These are phyloP conservation scores for Galendromus occidentalis DNA, from an alignment of 1,140 invertebrate species.

Conservation along the genomic window DNA sequence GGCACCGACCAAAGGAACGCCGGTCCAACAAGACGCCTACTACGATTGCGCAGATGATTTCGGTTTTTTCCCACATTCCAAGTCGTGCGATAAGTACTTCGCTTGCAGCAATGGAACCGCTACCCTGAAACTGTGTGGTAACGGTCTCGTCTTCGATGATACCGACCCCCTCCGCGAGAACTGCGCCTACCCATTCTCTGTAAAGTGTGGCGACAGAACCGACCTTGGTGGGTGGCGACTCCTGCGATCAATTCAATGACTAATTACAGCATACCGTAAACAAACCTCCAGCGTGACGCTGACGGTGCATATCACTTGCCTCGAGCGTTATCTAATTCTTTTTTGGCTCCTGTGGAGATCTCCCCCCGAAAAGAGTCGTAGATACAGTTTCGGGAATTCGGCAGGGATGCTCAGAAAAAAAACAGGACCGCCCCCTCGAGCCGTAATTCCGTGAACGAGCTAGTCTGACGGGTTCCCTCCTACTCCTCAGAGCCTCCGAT, in stretches of 20 bases:
- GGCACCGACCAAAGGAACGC: background rate
- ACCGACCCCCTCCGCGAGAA: constrained; percentile 73
- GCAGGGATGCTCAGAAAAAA: no score
- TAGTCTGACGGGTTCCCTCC: no score
- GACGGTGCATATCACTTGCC: no score
- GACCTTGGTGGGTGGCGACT: constrained; percentile 42
- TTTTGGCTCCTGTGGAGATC: no score
- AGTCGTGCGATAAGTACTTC: constrained; percentile 83
- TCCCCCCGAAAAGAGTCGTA: no score
- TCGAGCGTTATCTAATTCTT: no score
- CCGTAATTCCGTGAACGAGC: no score
- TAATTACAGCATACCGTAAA: background rate
- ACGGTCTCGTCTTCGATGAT: constrained; percentile 76
- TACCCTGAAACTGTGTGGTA: constrained; percentile 76
- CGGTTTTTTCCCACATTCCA: constrained; percentile 67
- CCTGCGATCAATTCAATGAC: no score
- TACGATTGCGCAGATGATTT: constrained; percentile 88
- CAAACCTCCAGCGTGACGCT: no score
- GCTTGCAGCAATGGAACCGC: constrained; percentile 73
- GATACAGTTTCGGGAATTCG: no score
- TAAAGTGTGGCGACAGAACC: constrained; percentile 70
- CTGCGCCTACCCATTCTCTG: constrained; percentile 83
- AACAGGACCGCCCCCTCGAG: no score
- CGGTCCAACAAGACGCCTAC: constrained; percentile 35
- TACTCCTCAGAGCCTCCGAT: constrained; percentile 50